Conservation (phyloP, 2,113 vertebrate genomes). For the Serinus canaria region DNA sequence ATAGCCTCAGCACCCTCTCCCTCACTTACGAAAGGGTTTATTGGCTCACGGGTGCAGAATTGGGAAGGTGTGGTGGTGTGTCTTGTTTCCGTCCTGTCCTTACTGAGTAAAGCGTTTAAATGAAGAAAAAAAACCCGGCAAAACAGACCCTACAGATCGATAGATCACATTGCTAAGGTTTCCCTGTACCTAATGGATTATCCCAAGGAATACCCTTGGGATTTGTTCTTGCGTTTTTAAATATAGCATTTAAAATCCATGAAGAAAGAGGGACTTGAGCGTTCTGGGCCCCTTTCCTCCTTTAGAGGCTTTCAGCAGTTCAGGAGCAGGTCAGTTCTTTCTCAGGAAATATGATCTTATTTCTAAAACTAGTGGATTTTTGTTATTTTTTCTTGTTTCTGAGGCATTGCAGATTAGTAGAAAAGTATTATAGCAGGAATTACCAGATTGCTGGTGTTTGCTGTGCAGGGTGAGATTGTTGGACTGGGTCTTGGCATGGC, state of each 20-base stretch:
- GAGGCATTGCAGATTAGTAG: no score
- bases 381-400: neutral
- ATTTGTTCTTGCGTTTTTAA: fast-evolving
- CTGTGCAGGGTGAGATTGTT: neutral
- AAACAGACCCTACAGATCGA: no score
- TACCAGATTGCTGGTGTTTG: fast-evolving
- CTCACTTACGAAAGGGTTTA: fast-evolving
- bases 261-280: neutral
- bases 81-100: fast-evolving
- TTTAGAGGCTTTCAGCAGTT: neutral
- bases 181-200: fast-evolving
- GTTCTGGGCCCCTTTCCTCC: fast-evolving
- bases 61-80: fast-evolving
- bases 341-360: fast-evolving
- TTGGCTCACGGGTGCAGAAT: neutral
- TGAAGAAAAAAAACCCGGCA: neutral
- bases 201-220: no score
- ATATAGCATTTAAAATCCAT: fast-evolving
- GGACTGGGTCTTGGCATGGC: neutral
- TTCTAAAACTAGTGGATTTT: neutral
- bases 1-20: no score
- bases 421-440: neutral
- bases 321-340: neutral
- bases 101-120: fast-evolving
- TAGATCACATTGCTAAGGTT: fast-evolving